Evolutionary conservation across 2,797 vertebrate genomes (phyloP).

Genomic region (Buphagus erythrorhynchus): DNA sequence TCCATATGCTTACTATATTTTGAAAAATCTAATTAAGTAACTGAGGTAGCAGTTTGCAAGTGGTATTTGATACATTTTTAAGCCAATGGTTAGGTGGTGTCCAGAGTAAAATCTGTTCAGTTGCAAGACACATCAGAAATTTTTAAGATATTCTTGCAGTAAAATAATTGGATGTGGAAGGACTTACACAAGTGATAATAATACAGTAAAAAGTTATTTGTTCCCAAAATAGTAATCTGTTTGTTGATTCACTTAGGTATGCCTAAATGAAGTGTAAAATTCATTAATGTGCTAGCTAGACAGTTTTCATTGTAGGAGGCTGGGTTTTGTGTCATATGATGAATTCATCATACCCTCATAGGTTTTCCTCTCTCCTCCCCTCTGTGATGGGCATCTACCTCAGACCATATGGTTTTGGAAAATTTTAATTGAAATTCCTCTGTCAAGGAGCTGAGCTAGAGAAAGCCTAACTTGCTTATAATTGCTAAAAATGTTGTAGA

Average conservation of each 20-base stretch:
- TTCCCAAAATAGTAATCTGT: not conserved
- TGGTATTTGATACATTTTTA: not conserved
- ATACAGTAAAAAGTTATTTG: not conserved
- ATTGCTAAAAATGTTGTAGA: constrained; percentile 1
- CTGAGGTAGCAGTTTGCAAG: not conserved
- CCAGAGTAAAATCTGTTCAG: not conserved
- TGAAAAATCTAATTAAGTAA: not conserved
- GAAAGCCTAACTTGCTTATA: not conserved
- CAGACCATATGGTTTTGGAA: not conserved
- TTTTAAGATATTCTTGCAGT: not conserved
- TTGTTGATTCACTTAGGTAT: not conserved
- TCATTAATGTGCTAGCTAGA: not conserved
- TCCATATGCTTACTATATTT: constrained; percentile 3
- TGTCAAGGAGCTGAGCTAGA: not conserved
- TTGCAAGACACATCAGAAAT: not conserved
- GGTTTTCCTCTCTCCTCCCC: constrained; percentile 1
- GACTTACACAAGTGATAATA: not conserved
- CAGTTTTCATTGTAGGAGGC: not conserved
- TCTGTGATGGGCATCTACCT: constrained; percentile 36
- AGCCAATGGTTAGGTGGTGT: not conserved
- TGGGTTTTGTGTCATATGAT: not conserved
- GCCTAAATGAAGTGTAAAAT: constrained; percentile 32
- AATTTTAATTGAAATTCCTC: not conserved
- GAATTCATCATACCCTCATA: not conserved
- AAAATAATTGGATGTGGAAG: not conserved